Evolutionary conservation across 2,888 invertebrate species (phyloP), one percentile per base, ranked within the genome.

Genomic region (Marasmarcha lunaedactyla): DNA sequence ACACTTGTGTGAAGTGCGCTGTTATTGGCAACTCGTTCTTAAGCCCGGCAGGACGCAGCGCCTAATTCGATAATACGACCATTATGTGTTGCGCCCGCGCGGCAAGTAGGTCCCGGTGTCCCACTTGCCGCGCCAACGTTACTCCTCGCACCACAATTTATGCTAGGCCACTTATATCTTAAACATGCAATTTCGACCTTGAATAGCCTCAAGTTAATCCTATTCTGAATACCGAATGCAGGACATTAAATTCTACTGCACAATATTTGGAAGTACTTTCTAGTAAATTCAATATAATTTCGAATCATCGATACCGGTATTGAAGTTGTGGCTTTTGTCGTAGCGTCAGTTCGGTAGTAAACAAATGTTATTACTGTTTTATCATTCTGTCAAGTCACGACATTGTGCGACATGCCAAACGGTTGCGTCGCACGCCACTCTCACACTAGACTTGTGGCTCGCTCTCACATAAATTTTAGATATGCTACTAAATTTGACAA

Each of bases 31-130:
- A n/a, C n/a, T n/a, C n/a, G n/a, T n/a, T n/a, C n/a, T n/a, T n/a
- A n/a, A n/a, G n/a, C n/a, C n/a, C n/a, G n/a, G 10, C 64, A 69
- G 79, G 77, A 78, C 71, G 64, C 53, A 49, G 56, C 54, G 57
- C 57, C 65, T 77, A 71, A 78, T 72, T 71, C 68, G 69, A 68
- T 78, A 79, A 79, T 78, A 71, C 73, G n/a, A 10, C 30, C 30
- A 11, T 30, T 30, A 30, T 30, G n/a, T 25, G 25, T 11, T 3
- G n/a, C 30, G 4, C 30, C 11, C 11, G 9, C 25, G 6, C 5
- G 9, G 25, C 5, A 25, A 9, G 5, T 25, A 25, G 9, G 25
- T 6, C 25, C 25, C 5, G 25, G 25, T n/a, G n/a, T n/a, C n/a
- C n/a, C n/a, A 20, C 20, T 20, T 20, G 7, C 20, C 20, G 3